A percentile compares a stretch with the other conserved stretches of the same genome.
These are phyloP conservation scores for Scrobipalpa costella DNA, from an alignment of 2,888 invertebrate species.

Conservation along the genomic window DNA sequence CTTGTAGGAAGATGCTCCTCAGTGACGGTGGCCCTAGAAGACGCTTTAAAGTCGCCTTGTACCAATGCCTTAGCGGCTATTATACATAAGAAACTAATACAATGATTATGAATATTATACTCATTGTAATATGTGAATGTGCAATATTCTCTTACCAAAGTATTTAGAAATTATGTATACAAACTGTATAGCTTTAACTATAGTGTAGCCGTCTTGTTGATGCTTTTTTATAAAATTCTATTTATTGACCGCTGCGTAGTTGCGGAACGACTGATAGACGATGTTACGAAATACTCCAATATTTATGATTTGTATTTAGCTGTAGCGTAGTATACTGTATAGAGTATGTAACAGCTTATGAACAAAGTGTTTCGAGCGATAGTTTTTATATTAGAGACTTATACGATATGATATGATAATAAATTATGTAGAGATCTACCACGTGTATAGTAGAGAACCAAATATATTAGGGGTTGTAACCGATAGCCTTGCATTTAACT, in stretches of 20 bases:
- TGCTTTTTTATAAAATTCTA: constrained; percentile 79
- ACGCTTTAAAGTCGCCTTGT: constrained; percentile 65
- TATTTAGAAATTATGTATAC: constrained; percentile 79
- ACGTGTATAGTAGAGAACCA: constrained; percentile 42
- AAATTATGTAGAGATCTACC: constrained; percentile 48
- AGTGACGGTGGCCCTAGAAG: constrained; percentile 46
- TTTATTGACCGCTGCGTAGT: constrained; percentile 74
- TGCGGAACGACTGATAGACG: constrained; percentile 75
- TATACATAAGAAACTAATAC: constrained; percentile 46
- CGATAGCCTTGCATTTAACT: constrained; percentile 36
- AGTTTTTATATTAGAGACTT: constrained; percentile 74
- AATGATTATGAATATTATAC: constrained; percentile 50
- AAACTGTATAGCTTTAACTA: constrained; percentile 78
- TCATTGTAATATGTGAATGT: constrained; percentile 63
- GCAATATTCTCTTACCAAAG: constrained; percentile 78
- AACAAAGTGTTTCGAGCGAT: constrained; percentile 64
- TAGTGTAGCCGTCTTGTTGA: constrained; percentile 79
- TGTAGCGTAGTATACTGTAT: constrained; percentile 59
- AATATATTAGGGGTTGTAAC: constrained; percentile 40
- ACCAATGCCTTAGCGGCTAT: constrained; percentile 62
- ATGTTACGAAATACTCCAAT: constrained; percentile 75
- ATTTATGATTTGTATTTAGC: constrained; percentile 70
- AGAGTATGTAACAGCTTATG: constrained; percentile 65
- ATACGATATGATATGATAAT: constrained; percentile 51
- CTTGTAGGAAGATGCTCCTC: background rate